Base-by-base conservation (phyloP, 2,888 invertebrate genomes). In the Chrysomela aeneicollis region DNA sequence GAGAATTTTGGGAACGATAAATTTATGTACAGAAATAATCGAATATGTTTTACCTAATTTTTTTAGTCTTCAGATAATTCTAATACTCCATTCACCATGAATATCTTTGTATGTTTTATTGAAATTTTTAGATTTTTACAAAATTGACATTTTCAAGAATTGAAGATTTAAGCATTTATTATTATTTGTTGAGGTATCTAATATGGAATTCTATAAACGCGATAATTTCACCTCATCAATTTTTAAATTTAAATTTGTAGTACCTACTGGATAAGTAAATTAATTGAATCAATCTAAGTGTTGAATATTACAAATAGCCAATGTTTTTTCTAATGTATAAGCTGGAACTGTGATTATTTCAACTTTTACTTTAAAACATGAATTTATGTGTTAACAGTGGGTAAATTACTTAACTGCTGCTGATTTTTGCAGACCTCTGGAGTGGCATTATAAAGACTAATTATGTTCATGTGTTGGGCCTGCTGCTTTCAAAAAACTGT, bases 331-430 rank as follows among this genome's bases (percentile, higher is more conserved):
- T 46, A 59, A 51, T 66, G 22, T 69, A 51, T 63, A 63, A 68
- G 66, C 70, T 70, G 65, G 64, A 70, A 67, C 70, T 68, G 70
- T 70, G 70, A 68, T 70, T 70, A 62, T 68, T 66, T 70, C 66
- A 61, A 63, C 30, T 59, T 26, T 18, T 46, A 26, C 18, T 46
- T 55, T 26, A 15, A 6, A 21, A 22, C 10, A 15, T 19, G n/a
- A n/a, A 15, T 26, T 22, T 10, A 21, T 22, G 35, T 12, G 17
- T 21, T 26, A 15, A 15, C 15, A 21, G 19, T 42, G 5, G 22
- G 9, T 55, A 42, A 21, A 42, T 21, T n/a, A n/a, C n/a, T n/a
- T n/a, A n/a, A n/a, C n/a, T n/a, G n/a, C n/a, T n/a, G n/a, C n/a
- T n/a, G n/a, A n/a, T n/a, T n/a, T 26, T 26, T 26, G 26, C 26